phyloP scores from a whole-genome alignment of 2,797 vertebrate genomes.

The Sebastes diploproa region DNA sequence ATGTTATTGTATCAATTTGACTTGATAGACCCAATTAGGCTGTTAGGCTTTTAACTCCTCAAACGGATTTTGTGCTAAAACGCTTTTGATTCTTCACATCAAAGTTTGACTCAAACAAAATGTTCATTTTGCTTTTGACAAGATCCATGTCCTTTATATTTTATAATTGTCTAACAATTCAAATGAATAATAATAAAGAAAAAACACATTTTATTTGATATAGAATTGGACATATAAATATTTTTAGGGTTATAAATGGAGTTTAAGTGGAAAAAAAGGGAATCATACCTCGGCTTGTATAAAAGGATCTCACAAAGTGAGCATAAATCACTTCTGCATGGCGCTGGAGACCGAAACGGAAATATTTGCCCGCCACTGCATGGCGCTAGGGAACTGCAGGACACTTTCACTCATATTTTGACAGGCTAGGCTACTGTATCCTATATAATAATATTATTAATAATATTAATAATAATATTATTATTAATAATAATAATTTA shows the following conservation, averaged over 20 bases:
- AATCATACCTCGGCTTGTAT: not conserved
- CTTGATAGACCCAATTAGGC: conserved; percentile 73
- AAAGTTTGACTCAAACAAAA: conserved; percentile 54
- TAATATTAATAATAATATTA: not conserved
- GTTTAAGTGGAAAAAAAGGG: not conserved
- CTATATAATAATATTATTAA: not conserved
- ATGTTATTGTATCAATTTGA: conserved; percentile 82
- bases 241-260: not conserved
- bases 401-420: not conserved
- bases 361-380: conserved; percentile 67
- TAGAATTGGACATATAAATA: not conserved
- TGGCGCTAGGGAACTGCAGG: conserved; percentile 76
- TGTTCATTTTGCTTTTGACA: conserved; percentile 19
- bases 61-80: conserved; percentile 41
- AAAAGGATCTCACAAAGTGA: not conserved
- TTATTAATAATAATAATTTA: not conserved
- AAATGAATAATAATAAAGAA: not conserved
- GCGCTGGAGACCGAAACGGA: not conserved
- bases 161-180: not conserved
- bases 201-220: not conserved
- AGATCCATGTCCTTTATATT: conserved; percentile 1
- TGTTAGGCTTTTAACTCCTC: conserved; percentile 48
- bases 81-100: conserved; percentile 63
- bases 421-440: not conserved
- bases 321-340: conserved; percentile 34